Conservation (phyloP, 2,113 vertebrate genomes). For the Fregata magnificens region DNA sequence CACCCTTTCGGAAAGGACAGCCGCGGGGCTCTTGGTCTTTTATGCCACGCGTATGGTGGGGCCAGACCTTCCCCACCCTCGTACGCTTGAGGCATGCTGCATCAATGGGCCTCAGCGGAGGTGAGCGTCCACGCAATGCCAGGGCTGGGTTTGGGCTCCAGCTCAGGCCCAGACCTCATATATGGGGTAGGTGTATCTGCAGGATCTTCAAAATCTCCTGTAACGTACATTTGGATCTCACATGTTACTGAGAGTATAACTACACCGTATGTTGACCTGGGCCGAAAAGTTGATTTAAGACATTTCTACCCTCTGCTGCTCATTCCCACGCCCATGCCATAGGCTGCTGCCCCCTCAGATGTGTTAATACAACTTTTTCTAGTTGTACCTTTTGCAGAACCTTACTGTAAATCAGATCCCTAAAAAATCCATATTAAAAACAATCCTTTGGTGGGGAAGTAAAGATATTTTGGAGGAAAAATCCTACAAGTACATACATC, state of each 20-base stretch:
- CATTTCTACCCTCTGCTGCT: neutral
- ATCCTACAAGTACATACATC: neutral
- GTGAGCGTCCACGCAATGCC: accelerated
- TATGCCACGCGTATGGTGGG: accelerated
- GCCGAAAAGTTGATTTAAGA: neutral
- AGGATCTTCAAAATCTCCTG: neutral
- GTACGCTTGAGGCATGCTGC: accelerated
- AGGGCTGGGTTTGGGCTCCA: neutral
- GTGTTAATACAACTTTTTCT: neutral
- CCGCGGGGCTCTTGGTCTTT: neutral
- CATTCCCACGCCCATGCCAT: neutral
- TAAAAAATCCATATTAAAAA: neutral
- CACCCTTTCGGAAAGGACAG: neutral
- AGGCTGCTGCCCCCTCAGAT: neutral
- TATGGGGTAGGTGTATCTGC: accelerated
- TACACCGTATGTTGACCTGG: accelerated
- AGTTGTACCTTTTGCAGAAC: neutral
- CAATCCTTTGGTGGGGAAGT: neutral
- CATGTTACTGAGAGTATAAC: neutral
- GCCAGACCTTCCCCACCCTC: accelerated
- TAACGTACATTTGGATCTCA: neutral
- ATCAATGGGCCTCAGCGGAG: too few species aligned
- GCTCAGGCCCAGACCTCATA: neutral
- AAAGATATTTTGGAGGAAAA: neutral
- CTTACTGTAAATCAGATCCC: neutral